phyloP scores from a whole-genome alignment of 92 coral and sea anemone genomes.

The Scolanthus callimorphus region DNA sequence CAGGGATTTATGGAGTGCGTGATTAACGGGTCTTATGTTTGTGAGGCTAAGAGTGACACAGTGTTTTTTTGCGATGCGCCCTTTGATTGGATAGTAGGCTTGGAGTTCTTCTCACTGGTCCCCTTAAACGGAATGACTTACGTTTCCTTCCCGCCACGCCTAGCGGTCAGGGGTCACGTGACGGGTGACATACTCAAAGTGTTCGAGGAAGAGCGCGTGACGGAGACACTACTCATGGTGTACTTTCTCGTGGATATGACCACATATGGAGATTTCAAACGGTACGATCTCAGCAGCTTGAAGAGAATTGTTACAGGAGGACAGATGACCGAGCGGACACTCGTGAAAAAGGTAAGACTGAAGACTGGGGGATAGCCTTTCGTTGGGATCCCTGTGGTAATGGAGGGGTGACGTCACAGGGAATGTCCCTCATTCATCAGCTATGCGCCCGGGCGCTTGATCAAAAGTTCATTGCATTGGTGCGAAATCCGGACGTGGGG shows the following conservation, averaged over 20 bases:
- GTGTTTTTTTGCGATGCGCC: slow-evolving; percentile 22
- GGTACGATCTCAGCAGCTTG: neutral
- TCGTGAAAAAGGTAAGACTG: slow-evolving; percentile 11
- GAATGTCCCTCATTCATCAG: no score
- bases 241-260: slow-evolving; percentile 8
- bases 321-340: neutral
- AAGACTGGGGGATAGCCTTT: no score
- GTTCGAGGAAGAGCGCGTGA: slow-evolving; percentile 5
- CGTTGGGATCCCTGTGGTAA: no score
- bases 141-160: slow-evolving; percentile 21
- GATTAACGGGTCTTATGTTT: no score
- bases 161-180: slow-evolving; percentile 3
- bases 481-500: no score
- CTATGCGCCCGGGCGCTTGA: no score
- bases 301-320: neutral
- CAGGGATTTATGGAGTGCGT: slow-evolving; percentile 6
- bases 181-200: slow-evolving; percentile 1
- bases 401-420: no score
- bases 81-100: slow-evolving; percentile 36
- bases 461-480: no score
- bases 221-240: slow-evolving; percentile 5
- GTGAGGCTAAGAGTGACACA: no score
- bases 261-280: neutral
- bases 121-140: slow-evolving; percentile 2
- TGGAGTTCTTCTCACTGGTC: neutral